Evolutionary conservation across 2,888 invertebrate genomes (phyloP).

Genomic region (Pristionchus entomophagus): DNA sequence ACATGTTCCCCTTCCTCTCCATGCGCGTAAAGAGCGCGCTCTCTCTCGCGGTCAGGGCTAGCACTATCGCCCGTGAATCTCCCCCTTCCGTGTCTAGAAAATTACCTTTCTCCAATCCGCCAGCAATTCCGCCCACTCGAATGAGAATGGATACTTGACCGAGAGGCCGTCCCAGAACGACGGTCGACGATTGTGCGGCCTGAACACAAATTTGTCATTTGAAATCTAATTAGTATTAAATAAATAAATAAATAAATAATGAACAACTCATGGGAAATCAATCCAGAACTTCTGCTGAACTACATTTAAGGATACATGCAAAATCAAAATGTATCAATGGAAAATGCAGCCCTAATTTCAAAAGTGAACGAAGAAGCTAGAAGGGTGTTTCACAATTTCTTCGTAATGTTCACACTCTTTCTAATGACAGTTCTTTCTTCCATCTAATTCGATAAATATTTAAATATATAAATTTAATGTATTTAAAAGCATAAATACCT

Average conservation of each 20-base stretch:
- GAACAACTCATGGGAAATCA: too few species aligned
- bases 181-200: constrained; percentile 65
- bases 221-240: not conserved
- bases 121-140: constrained; percentile 58
- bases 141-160: constrained; percentile 62
- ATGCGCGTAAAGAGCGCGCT: not conserved
- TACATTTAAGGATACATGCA: too few species aligned
- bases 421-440: too few species aligned
- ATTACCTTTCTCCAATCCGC: constrained; percentile 53
- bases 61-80: not conserved
- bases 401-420: too few species aligned
- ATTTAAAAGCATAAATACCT: too few species aligned
- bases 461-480: not conserved
- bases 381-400: too few species aligned
- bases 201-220: not conserved
- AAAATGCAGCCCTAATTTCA: too few species aligned
- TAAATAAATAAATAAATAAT: not conserved
- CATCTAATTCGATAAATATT: too few species aligned
- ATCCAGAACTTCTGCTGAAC: too few species aligned
- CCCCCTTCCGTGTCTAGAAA: not conserved
- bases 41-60: not conserved
- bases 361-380: too few species aligned
- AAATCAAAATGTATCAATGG: too few species aligned
- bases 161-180: constrained; percentile 60
- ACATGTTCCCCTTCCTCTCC: not conserved